These are phyloP conservation scores for Ferdinandea cuprea DNA, from an alignment of 2,888 invertebrate species.

Conservation along the genomic window DNA sequence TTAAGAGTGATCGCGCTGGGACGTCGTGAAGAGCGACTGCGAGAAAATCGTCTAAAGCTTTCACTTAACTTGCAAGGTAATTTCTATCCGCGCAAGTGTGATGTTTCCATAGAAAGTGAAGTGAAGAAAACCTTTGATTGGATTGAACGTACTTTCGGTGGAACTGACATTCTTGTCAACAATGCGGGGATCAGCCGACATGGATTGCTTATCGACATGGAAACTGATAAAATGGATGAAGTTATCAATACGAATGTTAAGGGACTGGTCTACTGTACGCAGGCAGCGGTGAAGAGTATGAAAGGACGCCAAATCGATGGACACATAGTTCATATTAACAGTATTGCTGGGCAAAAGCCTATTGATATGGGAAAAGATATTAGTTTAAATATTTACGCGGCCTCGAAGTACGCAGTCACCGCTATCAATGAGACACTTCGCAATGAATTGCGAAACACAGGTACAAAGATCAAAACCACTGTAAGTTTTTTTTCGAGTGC, in stretches of 20 bases:
- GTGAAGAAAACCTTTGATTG: constrained; percentile 84
- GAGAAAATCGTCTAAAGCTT: constrained; percentile 75
- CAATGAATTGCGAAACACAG: constrained; percentile 79
- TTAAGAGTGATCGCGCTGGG: constrained; percentile 84
- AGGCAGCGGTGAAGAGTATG: constrained; percentile 84
- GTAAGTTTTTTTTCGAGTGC: constrained; percentile 15
- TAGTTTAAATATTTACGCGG: constrained; percentile 78
- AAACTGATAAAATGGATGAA: constrained; percentile 78
- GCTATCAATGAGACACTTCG: constrained; percentile 81
- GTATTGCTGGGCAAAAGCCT: constrained; percentile 71
- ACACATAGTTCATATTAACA: constrained; percentile 80
- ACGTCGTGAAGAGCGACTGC: constrained; percentile 80
- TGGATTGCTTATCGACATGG: constrained; percentile 79
- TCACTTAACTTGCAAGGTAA: constrained; percentile 75
- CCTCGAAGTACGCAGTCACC: constrained; percentile 80
- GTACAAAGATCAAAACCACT: constrained; percentile 79
- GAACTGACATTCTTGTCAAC: constrained; percentile 85
- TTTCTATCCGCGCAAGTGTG: constrained; percentile 80
- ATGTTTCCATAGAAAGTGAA: constrained; percentile 84
- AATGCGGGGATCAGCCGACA: constrained; percentile 84
- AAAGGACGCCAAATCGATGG: constrained; percentile 79
- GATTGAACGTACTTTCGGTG: constrained; percentile 84
- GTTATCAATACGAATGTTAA: constrained; percentile 84
- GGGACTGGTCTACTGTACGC: constrained; percentile 83
- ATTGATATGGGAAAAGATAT: constrained; percentile 25